phyloP scores from a whole-genome alignment of 2,113 vertebrate species.

The Seriola rivoliana region DNA sequence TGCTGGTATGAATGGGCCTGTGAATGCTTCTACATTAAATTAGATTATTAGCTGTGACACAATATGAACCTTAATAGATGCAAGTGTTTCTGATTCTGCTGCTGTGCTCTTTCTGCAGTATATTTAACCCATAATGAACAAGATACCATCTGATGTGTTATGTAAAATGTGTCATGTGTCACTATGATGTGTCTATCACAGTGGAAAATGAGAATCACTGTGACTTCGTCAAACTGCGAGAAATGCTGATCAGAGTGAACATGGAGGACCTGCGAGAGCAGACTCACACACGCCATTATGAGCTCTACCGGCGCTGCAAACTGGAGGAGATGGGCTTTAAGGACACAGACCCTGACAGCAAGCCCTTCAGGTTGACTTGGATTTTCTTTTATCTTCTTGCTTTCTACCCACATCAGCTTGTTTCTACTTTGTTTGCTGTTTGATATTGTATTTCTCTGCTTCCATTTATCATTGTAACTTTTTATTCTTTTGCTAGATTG shows the following conservation, averaged over 20 bases:
- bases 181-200: slow-evolving; percentile 67
- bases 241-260: slow-evolving; percentile 98
- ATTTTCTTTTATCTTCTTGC: neutral
- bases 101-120: neutral
- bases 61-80: neutral
- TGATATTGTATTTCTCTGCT: neutral
- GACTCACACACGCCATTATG: slow-evolving; percentile 96
- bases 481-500: neutral
- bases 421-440: neutral
- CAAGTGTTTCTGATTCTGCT: neutral
- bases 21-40: neutral
- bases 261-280: slow-evolving; percentile 99
- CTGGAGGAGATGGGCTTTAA: slow-evolving; percentile 99
- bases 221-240: slow-evolving; percentile 96
- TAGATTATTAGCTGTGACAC: neutral
- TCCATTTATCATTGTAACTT: neutral
- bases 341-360: slow-evolving; percentile 97
- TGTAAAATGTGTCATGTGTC: neutral
- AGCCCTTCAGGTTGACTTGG: slow-evolving; percentile 93
- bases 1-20: neutral
- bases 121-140: neutral
- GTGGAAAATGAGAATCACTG: slow-evolving; percentile 99
- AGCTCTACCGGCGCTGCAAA: slow-evolving; percentile 97
- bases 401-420: neutral
- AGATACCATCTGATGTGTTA: neutral